Conservation (phyloP, 1,140 invertebrate species). For the Hyles vespertilio region DNA sequence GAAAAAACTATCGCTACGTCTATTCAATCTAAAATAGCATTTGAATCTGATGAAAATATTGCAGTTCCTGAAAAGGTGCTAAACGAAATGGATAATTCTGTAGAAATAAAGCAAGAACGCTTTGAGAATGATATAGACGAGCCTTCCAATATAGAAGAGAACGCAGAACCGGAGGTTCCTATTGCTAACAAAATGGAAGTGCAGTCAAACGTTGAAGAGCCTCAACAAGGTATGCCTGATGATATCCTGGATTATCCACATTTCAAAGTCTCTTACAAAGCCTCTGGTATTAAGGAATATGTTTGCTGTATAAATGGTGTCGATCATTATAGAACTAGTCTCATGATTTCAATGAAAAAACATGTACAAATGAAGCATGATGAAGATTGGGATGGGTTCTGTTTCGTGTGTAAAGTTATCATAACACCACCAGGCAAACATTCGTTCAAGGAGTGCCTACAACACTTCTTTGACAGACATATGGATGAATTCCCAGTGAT, state of each 20-base stretch:
- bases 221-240: conserved; percentile 4
- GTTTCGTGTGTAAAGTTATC: conserved; percentile 62
- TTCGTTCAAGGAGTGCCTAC: conserved; percentile 55
- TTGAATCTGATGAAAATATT: conserved; percentile 46
- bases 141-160: too few relatives aligned
- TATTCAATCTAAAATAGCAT: conserved; percentile 49
- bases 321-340: conserved; percentile 50
- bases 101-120: background rate
- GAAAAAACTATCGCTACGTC: conserved; percentile 2
- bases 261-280: conserved; percentile 50
- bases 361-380: conserved; percentile 57
- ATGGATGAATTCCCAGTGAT: conserved; percentile 53
- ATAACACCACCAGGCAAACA: conserved; percentile 53
- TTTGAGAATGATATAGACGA: background rate
- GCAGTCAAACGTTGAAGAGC: background rate
- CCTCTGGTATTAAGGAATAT: conserved; percentile 52
- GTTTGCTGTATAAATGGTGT: conserved; percentile 62
- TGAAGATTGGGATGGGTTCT: conserved; percentile 68
- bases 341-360: conserved; percentile 63
- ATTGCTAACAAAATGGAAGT: background rate
- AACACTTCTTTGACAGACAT: conserved; percentile 59
- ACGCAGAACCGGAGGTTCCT: background rate
- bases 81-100: background rate
- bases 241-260: conserved; percentile 56
- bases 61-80: background rate